Evolutionary conservation across 2,797 vertebrate species (phyloP).

Genomic region (Carcharodon carcharias): DNA sequence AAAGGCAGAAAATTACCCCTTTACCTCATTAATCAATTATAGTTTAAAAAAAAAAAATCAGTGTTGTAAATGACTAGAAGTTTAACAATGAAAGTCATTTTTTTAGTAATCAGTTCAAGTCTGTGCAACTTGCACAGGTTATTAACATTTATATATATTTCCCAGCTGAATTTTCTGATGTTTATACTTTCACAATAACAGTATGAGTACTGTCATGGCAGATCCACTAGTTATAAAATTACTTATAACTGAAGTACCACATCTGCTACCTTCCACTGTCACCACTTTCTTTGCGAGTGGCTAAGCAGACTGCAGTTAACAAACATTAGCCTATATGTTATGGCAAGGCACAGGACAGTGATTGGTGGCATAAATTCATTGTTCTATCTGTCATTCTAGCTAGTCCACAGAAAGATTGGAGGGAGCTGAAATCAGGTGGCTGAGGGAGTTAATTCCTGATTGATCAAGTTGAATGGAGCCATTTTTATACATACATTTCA

Average conservation of each 20-base stretch:
- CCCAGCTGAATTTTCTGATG: background rate
- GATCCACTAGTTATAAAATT: background rate
- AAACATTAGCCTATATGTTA: background rate
- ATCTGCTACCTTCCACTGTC: background rate
- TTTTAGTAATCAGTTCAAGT: background rate
- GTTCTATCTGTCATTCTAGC: background rate
- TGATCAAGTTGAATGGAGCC: background rate
- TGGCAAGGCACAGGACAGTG: background rate
- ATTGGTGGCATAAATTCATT: background rate
- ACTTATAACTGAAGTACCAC: background rate
- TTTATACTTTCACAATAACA: background rate
- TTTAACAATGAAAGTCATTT: background rate
- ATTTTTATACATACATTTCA: background rate
- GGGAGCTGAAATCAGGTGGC: background rate
- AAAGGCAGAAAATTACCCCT: background rate
- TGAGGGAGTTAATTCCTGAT: background rate
- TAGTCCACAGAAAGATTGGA: background rate
- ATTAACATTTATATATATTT: background rate
- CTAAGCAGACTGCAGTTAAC: background rate
- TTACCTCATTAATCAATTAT: conserved; percentile 14
- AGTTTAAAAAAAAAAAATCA: background rate
- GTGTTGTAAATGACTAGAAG: background rate
- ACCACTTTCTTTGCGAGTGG: background rate
- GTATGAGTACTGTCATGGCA: background rate
- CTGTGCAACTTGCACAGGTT: background rate